Evolutionary conservation across 2,113 vertebrate species (phyloP).

Genomic region (Corythornis madagascariensis): DNA sequence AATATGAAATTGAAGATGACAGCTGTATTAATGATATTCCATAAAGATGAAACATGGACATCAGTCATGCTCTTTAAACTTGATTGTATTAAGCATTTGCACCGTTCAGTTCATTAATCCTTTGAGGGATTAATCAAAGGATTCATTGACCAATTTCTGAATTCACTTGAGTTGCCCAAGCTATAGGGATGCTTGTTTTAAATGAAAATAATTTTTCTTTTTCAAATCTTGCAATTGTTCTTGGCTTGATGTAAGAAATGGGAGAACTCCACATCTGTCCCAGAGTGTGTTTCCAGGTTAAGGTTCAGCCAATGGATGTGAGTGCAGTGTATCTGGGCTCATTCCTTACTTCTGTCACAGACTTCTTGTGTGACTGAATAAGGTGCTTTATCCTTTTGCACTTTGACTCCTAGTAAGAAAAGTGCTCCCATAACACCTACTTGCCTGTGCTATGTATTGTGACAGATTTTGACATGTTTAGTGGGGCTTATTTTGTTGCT

Average conservation of each 20-base stretch:
- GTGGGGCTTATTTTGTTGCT: neutral
- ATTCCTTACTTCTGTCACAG: neutral
- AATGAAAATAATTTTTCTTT: neutral
- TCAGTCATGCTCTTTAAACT: neutral
- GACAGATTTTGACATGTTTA: neutral
- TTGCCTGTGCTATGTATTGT: accelerated
- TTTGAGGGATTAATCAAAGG: neutral
- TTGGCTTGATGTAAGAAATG: accelerated
- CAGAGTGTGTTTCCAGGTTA: neutral
- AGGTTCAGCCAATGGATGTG: neutral
- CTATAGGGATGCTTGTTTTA: neutral
- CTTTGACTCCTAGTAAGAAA: neutral
- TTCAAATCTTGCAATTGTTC: neutral
- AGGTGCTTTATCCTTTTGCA: neutral
- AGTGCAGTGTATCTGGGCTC: accelerated
- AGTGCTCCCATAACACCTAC: accelerated
- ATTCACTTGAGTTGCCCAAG: neutral
- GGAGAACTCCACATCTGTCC: neutral
- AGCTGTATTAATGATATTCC: neutral
- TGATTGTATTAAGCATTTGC: neutral
- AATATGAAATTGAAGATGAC: neutral
- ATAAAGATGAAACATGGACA: neutral
- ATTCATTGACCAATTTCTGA: neutral
- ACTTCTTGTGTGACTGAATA: neutral
- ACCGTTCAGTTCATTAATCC: neutral